Percentiles rank a stretch among this genome's conserved stretches.
Conservation (phyloP, 1,140 invertebrate species). For the Melipona quadrifasciata region DNA sequence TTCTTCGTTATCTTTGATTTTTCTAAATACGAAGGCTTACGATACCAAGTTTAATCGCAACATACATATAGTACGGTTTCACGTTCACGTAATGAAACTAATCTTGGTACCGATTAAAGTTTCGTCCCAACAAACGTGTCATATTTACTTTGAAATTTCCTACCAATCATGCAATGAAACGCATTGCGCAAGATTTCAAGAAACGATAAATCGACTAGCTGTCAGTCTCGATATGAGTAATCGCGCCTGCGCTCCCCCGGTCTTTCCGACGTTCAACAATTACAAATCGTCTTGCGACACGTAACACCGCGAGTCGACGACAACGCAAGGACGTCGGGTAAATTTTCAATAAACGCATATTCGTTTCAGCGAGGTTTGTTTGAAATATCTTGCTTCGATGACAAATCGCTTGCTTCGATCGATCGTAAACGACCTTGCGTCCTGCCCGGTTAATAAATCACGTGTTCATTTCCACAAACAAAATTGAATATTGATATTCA, state of each 20-base stretch:
- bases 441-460: too few species aligned
- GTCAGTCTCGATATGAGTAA: background rate
- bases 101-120: too few species aligned
- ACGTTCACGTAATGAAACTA: background rate
- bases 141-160: background rate
- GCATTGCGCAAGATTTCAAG: background rate
- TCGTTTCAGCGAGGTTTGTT: background rate
- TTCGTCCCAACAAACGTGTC: too few species aligned
- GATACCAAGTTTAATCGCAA: too few species aligned
- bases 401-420: background rate
- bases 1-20: background rate
- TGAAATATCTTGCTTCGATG: background rate
- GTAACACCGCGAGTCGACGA: background rate
- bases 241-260: background rate
- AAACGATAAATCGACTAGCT: conserved; percentile 22
- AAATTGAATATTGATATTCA: background rate
- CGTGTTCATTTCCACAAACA: background rate
- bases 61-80: too few species aligned
- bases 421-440: background rate
- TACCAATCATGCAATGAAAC: background rate
- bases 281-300: background rate
- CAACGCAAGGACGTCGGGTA: conserved; percentile 1
- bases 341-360: conserved; percentile 22
- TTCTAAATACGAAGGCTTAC: background rate
- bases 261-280: conserved; percentile 14